A percentile compares a stretch with the other conserved stretches of the same genome.
These are phyloP conservation scores for Drosophila prolongata DNA, from an alignment of 2,888 invertebrate species.

Conservation along the genomic window DNA sequence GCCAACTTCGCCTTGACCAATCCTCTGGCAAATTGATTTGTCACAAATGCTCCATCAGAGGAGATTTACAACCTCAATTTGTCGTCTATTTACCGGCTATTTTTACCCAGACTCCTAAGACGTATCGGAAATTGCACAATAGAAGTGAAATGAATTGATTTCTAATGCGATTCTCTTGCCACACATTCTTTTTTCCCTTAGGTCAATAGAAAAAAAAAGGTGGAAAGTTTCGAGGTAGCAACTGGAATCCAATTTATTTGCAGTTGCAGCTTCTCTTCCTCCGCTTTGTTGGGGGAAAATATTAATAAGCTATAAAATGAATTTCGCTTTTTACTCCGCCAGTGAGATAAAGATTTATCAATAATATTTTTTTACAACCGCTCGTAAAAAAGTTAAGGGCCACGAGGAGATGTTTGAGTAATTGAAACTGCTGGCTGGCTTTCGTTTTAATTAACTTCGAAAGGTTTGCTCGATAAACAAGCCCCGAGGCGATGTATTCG, in stretches of 20 bases:
- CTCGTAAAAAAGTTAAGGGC: conserved; percentile 35
- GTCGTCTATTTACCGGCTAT: conserved; percentile 60
- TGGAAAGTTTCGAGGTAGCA: conserved; percentile 16
- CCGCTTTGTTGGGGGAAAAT: background rate
- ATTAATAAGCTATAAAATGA: conserved; percentile 66
- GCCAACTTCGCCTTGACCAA: conserved; percentile 35
- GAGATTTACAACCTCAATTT: conserved; percentile 66
- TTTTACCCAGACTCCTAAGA: conserved; percentile 37
- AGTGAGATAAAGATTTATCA: conserved; percentile 33
- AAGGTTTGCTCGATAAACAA: conserved; percentile 63
- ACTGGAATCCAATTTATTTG: conserved; percentile 65
- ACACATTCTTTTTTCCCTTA: background rate
- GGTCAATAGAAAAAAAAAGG: conserved; percentile 7
- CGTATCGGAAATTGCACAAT: conserved; percentile 72
- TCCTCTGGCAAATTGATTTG: conserved; percentile 50
- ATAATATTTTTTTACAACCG: conserved; percentile 63
- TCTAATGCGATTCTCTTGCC: conserved; percentile 57
- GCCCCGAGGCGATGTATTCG: conserved; percentile 7
- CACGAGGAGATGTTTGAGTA: conserved; percentile 47
- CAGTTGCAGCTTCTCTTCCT: conserved; percentile 30
- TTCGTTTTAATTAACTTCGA: conserved; percentile 74
- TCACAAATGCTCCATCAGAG: conserved; percentile 58
- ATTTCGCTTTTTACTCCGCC: conserved; percentile 2
- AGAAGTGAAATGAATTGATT: conserved; percentile 74
- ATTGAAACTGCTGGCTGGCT: conserved; percentile 48